phyloP scores from a whole-genome alignment of 1,140 invertebrate genomes.

The Ips nitidus region DNA sequence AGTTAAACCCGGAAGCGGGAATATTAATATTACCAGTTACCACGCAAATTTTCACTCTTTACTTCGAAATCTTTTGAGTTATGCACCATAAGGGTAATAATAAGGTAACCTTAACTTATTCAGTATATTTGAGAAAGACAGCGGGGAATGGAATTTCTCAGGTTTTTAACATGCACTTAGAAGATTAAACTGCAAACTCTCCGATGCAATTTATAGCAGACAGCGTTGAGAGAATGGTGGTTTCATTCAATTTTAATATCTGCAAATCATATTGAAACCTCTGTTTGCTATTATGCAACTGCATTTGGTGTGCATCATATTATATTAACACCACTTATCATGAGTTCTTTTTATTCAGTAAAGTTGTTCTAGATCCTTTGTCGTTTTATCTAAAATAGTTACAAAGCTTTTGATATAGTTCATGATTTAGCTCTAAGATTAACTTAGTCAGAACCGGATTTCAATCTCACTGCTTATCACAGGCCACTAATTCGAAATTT shows the following conservation, averaged over 20 bases:
- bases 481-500: background rate
- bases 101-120: too few species aligned
- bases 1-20: background rate
- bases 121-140: too few species aligned
- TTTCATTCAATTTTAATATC: too few species aligned
- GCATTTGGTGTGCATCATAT: background rate
- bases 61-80: too few species aligned
- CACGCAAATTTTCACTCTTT: too few species aligned
- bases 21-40: background rate
- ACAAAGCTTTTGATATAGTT: conserved; percentile 1
- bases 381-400: background rate
- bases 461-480: background rate
- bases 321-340: background rate
- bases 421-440: background rate
- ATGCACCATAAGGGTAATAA: too few species aligned
- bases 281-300: background rate
- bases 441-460: background rate
- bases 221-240: background rate
- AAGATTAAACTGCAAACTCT: too few species aligned
- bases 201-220: too few species aligned
- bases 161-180: too few species aligned
- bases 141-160: too few species aligned
- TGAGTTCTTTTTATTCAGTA: background rate
- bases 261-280: too few species aligned
- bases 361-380: background rate